Evolutionary conservation across 2,797 vertebrate genomes (phyloP).

Genomic region (Micromesistius poutassou): DNA sequence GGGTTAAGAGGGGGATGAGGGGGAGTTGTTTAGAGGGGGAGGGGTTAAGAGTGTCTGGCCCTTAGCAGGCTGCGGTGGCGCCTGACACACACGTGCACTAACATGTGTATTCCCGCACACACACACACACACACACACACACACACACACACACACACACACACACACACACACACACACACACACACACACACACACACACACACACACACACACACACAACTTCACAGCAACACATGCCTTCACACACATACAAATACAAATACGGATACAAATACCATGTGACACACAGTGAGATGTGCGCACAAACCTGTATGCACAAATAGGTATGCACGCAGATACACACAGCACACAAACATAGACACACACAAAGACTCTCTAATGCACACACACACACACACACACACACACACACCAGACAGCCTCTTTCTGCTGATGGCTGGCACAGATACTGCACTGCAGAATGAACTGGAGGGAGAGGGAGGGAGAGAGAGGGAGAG

Average conservation of each 20-base stretch:
- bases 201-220: not conserved
- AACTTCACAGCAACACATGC: not conserved
- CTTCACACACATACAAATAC: not conserved
- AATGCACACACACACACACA: not conserved
- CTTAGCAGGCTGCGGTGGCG: not conserved
- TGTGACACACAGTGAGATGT: not conserved
- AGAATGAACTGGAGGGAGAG: not conserved
- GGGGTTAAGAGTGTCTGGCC: not conserved
- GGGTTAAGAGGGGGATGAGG: not conserved
- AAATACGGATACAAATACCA: not conserved
- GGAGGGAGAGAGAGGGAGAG: not conserved
- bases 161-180: no score
- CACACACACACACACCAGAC: not conserved
- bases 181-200: no score
- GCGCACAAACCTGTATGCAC: not conserved
- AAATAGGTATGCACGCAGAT: not conserved
- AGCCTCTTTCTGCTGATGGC: not conserved
- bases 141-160: no score
- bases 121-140: not conserved
- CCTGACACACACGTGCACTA: not conserved
- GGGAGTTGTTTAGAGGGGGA: no score
- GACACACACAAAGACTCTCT: not conserved
- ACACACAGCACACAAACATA: not conserved
- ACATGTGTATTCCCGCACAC: not conserved
- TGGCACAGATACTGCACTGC: conserved; percentile 2